Conservation (phyloP, 2,113 vertebrate genomes). For the Felis catus region DNA sequence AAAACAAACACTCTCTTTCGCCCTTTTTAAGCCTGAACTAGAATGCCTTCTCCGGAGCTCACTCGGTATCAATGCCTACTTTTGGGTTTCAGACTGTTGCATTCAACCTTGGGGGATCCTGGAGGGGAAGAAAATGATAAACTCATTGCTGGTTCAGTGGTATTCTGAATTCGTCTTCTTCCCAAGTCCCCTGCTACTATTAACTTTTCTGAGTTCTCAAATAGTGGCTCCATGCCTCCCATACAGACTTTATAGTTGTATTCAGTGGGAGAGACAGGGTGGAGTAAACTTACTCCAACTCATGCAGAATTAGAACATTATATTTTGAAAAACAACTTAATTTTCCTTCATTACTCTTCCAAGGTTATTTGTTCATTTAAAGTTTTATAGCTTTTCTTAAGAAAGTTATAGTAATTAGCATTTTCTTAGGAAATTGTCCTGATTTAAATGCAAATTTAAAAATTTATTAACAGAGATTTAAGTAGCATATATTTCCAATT, state of each 20-base stretch:
- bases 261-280: not conserved
- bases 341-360: not conserved
- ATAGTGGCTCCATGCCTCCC: too few species aligned
- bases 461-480: not conserved
- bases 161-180: not conserved
- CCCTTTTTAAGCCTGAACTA: not conserved
- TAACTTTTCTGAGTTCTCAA: not conserved
- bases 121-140: not conserved
- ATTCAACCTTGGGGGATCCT: too few species aligned
- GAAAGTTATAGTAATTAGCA: not conserved
- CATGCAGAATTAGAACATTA: not conserved
- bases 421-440: slow-evolving; percentile 14
- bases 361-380: not conserved
- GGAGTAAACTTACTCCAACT: not conserved
- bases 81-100: not conserved
- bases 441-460: not conserved
- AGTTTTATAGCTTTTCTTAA: not conserved
- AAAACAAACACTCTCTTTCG: not conserved
- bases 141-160: not conserved
- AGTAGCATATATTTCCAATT: not conserved
- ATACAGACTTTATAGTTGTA: not conserved
- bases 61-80: not conserved
- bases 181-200: not conserved
- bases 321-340: not conserved
- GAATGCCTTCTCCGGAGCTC: not conserved